These are phyloP conservation scores for Pao palembangensis DNA, from an alignment of 2,113 vertebrate species.

Conservation along the genomic window DNA sequence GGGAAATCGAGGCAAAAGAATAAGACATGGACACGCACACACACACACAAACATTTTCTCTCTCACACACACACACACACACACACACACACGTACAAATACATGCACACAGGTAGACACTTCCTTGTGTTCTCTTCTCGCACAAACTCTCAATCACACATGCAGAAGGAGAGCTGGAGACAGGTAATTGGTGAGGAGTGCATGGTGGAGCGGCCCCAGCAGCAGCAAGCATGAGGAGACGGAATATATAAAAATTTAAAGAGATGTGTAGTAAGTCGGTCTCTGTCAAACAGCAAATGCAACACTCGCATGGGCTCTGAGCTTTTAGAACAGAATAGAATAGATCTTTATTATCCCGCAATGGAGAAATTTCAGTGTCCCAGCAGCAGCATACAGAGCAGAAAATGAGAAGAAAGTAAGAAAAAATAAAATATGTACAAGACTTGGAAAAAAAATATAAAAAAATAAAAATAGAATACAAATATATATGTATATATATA, in stretches of 20 bases:
- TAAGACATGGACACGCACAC: conserved; percentile 57
- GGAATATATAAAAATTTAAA: conserved; percentile 47
- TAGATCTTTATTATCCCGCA: no score
- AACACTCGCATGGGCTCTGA: conserved; percentile 14
- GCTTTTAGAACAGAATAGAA: no score
- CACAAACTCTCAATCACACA: conserved; percentile 58
- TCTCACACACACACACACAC: conserved; percentile 16
- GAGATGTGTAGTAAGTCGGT: conserved; percentile 52
- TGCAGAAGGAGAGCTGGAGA: conserved; percentile 56
- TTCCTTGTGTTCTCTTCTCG: conserved; percentile 41
- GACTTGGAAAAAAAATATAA: no score
- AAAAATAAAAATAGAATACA: no score
- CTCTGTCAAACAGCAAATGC: conserved; percentile 50
- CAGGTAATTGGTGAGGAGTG: conserved; percentile 71
- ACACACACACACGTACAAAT: conserved; percentile 13
- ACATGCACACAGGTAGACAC: conserved; percentile 16
- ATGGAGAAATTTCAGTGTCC: no score
- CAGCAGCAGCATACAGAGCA: no score
- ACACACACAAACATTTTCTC: conserved; percentile 5
- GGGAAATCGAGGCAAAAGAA: conserved; percentile 73
- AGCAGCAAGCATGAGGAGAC: conserved; percentile 41
- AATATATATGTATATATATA: no score
- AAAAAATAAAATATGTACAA: no score
- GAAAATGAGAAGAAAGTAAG: no score
- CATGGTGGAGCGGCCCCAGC: conserved; percentile 36